Evolutionary conservation across 2,797 vertebrate species (phyloP).

Genomic region (Sylvia borin): DNA sequence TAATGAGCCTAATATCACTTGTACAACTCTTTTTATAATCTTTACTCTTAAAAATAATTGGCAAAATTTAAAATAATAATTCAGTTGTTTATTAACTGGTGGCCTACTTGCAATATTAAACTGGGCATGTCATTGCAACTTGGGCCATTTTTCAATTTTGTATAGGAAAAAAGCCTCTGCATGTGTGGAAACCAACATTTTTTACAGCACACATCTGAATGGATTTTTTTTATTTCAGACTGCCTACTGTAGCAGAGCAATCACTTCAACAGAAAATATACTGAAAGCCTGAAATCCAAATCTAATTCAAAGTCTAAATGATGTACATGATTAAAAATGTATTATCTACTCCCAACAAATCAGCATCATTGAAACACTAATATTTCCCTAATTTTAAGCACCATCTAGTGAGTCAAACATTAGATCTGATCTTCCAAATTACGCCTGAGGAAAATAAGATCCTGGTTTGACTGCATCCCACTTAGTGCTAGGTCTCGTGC

Average conservation of each 20-base stretch:
- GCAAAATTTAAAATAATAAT: background rate
- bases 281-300: background rate
- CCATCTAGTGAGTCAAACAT: background rate
- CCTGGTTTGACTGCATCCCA: background rate
- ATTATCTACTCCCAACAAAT: conserved; percentile 8
- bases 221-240: background rate
- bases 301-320: conserved; percentile 11
- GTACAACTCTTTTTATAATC: background rate
- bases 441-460: background rate
- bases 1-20: background rate
- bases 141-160: background rate
- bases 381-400: conserved; percentile 23
- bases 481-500: background rate
- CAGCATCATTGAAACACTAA: background rate
- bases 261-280: background rate
- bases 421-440: conserved; percentile 8
- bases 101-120: background rate
- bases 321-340: background rate
- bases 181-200: background rate
- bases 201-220: background rate
- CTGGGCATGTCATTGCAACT: background rate
- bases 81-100: background rate
- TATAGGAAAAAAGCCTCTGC: background rate
- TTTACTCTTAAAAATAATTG: background rate
- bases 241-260: background rate